Evolutionary conservation across 1,140 invertebrate genomes (phyloP), one percentile per base, ranked within the genome.

Genomic region (Brachionus calyciflorus): DNA sequence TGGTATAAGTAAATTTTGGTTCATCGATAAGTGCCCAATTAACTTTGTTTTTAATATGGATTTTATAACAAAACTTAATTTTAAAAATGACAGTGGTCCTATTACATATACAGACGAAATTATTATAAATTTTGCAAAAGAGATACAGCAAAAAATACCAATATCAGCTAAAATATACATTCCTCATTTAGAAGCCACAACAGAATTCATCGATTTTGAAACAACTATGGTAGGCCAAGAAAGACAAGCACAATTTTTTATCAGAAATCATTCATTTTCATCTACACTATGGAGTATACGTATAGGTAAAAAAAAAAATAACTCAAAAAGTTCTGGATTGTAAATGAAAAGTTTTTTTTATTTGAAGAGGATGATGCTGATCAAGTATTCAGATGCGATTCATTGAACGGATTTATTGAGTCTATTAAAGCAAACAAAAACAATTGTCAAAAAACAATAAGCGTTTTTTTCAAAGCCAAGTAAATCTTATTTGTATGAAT

Each of bases 211-310:
- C n/a, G 26, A 65, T 44, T 65, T 65, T 65, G 60, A 24, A 14
- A 65, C 28, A 65, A 44, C 21, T 26, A 19, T 65, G 3, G 17
- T 65, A 3, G 40, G n/a, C 7, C 69, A 73, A 24, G 21, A 73
- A 24, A 73, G 69, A 51, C 51, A 55, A 0, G 6, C 3, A 21
- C 44, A 73, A 37, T 73, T 73, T 21, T 51, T 21, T 7, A 73
- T 73, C 0, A 7, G 51, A 73, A 73, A 73, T 51, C 24, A 37
- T 28, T 73, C 69, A 5, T 73, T 55, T 51, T 73, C 69, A 9
- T 19, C 69, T 4, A 14, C 51, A n/a, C 24, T 51, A n/a, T 73
- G 69, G 69, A 51, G 33, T 10, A 55, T 55, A 21, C 14, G 14
- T 12, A 73, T 73, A n/a, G 26, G 69, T 73, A 51, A 30, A n/a